Conservation (phyloP, 2,113 vertebrate species). For the Apodemus speciosus region DNA sequence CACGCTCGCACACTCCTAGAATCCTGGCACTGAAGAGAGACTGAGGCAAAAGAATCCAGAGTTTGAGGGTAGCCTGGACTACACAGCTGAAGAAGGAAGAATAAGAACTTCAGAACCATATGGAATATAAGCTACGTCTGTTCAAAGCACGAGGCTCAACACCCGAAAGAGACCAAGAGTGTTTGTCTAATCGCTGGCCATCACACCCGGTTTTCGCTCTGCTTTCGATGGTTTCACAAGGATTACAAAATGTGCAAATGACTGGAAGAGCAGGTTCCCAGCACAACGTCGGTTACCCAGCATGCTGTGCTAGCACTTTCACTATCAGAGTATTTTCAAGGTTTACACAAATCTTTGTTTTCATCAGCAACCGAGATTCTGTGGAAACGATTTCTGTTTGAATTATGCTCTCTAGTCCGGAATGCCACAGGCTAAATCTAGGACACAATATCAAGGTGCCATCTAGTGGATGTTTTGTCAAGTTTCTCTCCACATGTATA, state of each 20-base stretch:
- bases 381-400: neutral
- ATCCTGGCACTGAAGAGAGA: neutral
- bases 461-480: conserved; percentile 84
- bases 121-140: neutral
- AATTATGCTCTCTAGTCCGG: neutral
- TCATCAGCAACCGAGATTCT: conserved; percentile 42
- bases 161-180: neutral
- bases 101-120: neutral
- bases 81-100: neutral
- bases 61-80: neutral
- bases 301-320: neutral
- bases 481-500: conserved; percentile 51
- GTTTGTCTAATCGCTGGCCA: neutral
- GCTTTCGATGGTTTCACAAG: conserved; percentile 13
- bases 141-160: neutral
- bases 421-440: conserved; percentile 9
- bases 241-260: conserved; percentile 1
- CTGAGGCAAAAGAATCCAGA: neutral
- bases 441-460: conserved; percentile 80
- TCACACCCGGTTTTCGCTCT: neutral
- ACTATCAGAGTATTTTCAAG: conserved; percentile 30
- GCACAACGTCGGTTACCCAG: neutral
- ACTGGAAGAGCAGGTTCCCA: neutral
- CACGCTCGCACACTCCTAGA: neutral
- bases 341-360: conserved; percentile 33